Conservation (phyloP, 1,140 invertebrate species). For the Hestina assimilis region DNA sequence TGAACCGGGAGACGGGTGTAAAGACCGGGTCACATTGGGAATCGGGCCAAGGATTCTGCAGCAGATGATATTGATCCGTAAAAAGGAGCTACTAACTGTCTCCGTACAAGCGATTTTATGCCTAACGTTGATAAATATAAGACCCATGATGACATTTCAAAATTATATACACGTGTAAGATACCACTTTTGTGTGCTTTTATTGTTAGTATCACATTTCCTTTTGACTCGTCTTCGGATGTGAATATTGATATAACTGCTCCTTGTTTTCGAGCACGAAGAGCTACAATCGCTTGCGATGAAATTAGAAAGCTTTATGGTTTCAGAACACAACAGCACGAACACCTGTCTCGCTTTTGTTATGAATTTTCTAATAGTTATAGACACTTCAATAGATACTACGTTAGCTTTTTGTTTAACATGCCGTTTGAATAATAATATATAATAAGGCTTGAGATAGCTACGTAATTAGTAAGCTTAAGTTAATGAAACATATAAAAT, state of each 20-base stretch:
- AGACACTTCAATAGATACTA: too few relatives aligned
- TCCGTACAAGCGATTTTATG: background rate
- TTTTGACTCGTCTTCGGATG: slow-evolving; percentile 1
- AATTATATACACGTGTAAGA: slow-evolving; percentile 4
- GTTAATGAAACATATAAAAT: too few relatives aligned
- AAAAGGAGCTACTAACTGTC: slow-evolving; percentile 8
- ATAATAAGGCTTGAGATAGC: too few relatives aligned
- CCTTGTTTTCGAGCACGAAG: background rate
- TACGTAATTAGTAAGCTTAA: too few relatives aligned
- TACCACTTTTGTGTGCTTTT: slow-evolving; percentile 1
- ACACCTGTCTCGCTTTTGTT: background rate
- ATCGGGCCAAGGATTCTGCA: slow-evolving; percentile 52
- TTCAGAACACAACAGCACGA: background rate
- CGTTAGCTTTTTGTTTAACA: too few relatives aligned
- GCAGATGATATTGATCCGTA: slow-evolving; percentile 34
- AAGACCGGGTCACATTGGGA: slow-evolving; percentile 43
- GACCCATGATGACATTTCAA: background rate
- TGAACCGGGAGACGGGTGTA: slow-evolving; percentile 28
- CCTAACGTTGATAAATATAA: background rate
- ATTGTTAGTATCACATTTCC: slow-evolving; percentile 2
- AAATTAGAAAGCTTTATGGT: slow-evolving; percentile 8
- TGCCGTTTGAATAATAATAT: too few relatives aligned
- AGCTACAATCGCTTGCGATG: background rate
- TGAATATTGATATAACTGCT: background rate
- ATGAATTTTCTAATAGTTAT: background rate